Evolutionary conservation across 2,888 invertebrate genomes (phyloP).

Genomic region (Nezara viridula): DNA sequence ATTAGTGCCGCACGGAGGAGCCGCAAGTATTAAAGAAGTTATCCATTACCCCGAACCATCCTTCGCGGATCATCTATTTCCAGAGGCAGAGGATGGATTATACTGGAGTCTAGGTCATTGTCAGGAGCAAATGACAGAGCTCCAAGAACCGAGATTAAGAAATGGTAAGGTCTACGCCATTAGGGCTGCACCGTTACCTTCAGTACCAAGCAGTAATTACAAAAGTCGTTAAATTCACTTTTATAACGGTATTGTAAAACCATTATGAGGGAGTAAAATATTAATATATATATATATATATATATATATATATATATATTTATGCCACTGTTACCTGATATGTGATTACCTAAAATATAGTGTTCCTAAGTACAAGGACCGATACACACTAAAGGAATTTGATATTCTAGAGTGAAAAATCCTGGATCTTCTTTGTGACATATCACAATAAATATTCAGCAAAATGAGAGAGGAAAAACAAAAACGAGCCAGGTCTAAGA

Average conservation of each 20-base stretch:
- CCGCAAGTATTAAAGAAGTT: slow-evolving; percentile 9
- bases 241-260: not conserved
- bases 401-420: no score
- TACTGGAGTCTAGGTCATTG: not conserved
- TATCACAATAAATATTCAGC: no score
- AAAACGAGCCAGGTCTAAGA: no score
- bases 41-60: not conserved
- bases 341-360: no score
- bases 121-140: not conserved
- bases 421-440: no score
- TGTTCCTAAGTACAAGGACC: no score
- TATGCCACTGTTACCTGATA: no score
- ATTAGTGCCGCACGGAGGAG: not conserved
- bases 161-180: not conserved
- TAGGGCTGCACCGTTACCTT: not conserved
- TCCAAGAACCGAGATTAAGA: not conserved
- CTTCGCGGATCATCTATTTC: not conserved
- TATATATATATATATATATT: no score
- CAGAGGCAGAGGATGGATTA: not conserved
- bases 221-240: slow-evolving; percentile 1
- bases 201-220: not conserved
- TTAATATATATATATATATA: no score
- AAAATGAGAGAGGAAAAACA: no score
- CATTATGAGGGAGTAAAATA: not conserved
- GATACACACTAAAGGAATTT: no score